Conservation (phyloP, 2,797 vertebrate species). For the Etheostoma perlongum region DNA sequence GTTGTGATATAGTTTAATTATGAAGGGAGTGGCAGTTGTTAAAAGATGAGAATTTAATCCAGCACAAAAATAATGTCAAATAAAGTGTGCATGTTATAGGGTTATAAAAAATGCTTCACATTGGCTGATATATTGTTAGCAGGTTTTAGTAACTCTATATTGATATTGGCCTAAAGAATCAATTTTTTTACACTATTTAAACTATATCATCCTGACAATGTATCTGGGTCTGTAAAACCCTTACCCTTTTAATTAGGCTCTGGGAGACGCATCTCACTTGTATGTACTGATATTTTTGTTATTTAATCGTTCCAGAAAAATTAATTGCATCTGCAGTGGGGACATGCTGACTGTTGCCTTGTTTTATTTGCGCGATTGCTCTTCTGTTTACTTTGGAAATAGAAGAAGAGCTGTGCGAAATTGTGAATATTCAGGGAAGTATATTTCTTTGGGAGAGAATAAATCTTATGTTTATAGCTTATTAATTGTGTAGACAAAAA, state of each 20-base stretch:
- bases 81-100: background rate
- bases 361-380: constrained; percentile 14
- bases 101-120: background rate
- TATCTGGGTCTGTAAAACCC: too few species aligned
- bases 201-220: background rate
- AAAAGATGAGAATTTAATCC: background rate
- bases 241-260: background rate
- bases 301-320: background rate
- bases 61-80: background rate
- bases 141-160: background rate
- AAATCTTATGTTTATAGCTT: constrained; percentile 18
- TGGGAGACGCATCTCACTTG: background rate
- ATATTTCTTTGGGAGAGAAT: constrained; percentile 12
- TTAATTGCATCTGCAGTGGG: background rate
- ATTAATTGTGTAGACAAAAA: constrained; percentile 20
- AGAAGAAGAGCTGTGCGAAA: background rate
- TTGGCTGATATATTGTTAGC: background rate
- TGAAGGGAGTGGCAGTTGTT: background rate
- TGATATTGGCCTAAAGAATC: background rate
- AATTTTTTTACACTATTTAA: too few species aligned
- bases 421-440: constrained; percentile 11
- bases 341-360: background rate
- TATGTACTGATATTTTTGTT: constrained; percentile 1
- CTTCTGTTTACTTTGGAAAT: constrained; percentile 32
- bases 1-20: background rate